Evolutionary conservation across 2,888 invertebrate genomes (phyloP), one percentile per base, ranked within the genome.

Genomic region (Drosophila kuntzei): DNA sequence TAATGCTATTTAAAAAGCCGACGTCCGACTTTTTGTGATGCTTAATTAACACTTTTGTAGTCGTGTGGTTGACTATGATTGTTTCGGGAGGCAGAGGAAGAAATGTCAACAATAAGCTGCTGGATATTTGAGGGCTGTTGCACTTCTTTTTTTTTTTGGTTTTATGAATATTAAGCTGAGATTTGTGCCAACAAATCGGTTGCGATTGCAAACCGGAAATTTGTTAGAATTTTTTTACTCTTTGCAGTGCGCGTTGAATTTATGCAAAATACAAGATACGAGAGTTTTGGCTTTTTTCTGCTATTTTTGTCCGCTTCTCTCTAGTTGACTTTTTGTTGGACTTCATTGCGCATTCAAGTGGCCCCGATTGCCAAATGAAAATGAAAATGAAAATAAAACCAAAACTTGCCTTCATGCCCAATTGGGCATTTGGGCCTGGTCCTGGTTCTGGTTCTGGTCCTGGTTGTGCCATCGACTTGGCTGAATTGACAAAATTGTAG

Each of bases 301-400:
- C 34, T 36, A n/a, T 57, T 67, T 44, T n/a, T 51, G 3, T 43
- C 16, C 22, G 37, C 20, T 53, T 62, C 36, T 67, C 49, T 60
- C 49, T 50, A 27, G 41, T 44, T 60, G 37, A 57, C 47, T 49
- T 67, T 68, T 32, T 58, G 61, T 36, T 55, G 59, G 63, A 73
- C 81, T 76, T 87, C 85, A 83, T 87, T 87, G 73, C 68, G 82
- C 69, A 83, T 83, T 81, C 83, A 87, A 87, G 82, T 87, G 85
- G 87, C 81, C 79, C 81, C 79, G 71, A 84, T 82, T 69, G 68
- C 41, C 68, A 70, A 83, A 80, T 83, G 80, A 77, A 83, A 83
- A 80, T 71, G 60, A 64, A 63, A 68, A 71, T 53, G 46, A 69
- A 64, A 71, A 57, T 39, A 59, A 66, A 63, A 14, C 65, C 51